A percentile compares a stretch with the other conserved stretches of the same genome.
Evolutionary conservation across 2,113 vertebrate genomes (phyloP).

Genomic region (Alectura lathami): DNA sequence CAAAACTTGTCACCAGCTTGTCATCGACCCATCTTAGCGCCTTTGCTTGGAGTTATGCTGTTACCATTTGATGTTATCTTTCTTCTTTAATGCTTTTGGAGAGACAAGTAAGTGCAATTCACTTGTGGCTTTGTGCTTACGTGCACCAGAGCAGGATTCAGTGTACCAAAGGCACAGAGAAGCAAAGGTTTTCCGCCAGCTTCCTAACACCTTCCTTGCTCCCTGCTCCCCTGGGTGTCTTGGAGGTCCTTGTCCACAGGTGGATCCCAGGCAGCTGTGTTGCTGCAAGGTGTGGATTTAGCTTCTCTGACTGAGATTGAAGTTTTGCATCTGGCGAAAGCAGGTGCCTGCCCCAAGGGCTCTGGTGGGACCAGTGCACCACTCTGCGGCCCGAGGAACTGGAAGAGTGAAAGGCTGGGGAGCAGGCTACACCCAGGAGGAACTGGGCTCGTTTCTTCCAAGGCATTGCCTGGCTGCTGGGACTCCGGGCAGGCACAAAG

Average conservation of each 20-base stretch:
- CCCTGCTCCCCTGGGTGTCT: background rate
- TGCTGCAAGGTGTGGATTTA: background rate
- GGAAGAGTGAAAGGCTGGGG: background rate
- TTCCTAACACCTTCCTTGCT: background rate
- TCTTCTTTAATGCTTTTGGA: constrained; percentile 58
- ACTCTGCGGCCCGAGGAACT: background rate
- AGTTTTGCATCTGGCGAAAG: background rate
- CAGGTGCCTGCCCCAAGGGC: background rate
- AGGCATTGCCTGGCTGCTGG: background rate
- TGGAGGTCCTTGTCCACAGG: background rate
- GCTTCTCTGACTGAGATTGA: background rate
- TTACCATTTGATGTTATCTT: background rate
- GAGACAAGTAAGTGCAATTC: constrained; percentile 50
- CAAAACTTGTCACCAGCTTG: background rate
- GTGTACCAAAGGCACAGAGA: background rate
- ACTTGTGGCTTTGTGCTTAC: background rate
- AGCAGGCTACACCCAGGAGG: background rate
- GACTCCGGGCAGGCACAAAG: background rate
- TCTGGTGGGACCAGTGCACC: background rate
- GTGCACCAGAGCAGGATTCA: background rate
- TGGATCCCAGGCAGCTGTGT: background rate
- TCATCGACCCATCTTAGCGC: background rate
- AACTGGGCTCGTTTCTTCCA: background rate
- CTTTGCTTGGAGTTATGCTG: background rate
- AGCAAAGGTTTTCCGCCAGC: background rate